Conservation (phyloP, 2,888 invertebrate species). For the Brachyopa scutellaris region DNA sequence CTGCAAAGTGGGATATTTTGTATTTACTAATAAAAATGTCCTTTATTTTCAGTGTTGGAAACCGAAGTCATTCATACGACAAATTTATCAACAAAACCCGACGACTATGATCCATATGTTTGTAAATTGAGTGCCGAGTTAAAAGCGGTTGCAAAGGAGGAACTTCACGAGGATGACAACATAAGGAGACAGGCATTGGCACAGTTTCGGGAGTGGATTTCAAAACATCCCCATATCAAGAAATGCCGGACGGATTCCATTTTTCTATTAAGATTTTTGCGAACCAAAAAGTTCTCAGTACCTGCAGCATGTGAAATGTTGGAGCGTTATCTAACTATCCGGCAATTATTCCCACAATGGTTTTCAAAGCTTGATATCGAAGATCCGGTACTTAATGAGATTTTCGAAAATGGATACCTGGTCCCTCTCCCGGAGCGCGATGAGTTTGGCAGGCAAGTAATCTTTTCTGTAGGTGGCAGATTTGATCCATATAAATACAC, state of each 20-base stretch:
- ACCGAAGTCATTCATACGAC: conserved; percentile 79
- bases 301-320: conserved; percentile 93
- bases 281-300: conserved; percentile 94
- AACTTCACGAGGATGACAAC: conserved; percentile 90
- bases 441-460: conserved; percentile 88
- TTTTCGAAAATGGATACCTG: conserved; percentile 91
- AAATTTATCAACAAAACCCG: conserved; percentile 77
- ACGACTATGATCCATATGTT: conserved; percentile 80
- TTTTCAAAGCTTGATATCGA: conserved; percentile 91
- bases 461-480: conserved; percentile 90
- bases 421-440: conserved; percentile 90
- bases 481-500: conserved; percentile 91
- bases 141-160: conserved; percentile 86
- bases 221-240: conserved; percentile 91
- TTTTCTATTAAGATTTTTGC: conserved; percentile 91
- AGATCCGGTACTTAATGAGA: conserved; percentile 90
- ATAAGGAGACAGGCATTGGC: conserved; percentile 88
- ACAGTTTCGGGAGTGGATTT: conserved; percentile 92
- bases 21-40: too few species aligned
- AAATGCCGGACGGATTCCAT: conserved; percentile 91
- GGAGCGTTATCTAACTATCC: conserved; percentile 92
- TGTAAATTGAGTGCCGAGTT: conserved; percentile 81
- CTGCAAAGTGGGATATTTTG: too few species aligned
- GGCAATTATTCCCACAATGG: conserved; percentile 93
- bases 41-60: conserved; percentile 80